Evolutionary conservation across 2,113 vertebrate species (phyloP).

Genomic region (Poecilia latipinna): DNA sequence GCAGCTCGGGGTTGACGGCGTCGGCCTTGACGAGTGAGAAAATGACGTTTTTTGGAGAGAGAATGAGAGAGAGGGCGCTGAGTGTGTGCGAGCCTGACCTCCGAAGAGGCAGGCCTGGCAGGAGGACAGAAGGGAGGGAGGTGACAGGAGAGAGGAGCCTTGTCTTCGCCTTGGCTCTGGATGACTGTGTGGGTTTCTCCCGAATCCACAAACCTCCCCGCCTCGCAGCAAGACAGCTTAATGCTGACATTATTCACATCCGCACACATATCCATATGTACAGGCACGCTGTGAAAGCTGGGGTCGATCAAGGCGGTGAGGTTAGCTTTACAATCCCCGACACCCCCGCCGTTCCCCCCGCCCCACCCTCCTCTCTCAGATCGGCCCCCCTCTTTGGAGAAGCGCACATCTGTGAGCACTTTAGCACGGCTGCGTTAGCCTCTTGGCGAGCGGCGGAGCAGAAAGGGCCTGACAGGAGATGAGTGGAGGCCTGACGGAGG

Average conservation of each 20-base stretch:
- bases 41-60: slow-evolving; percentile 37
- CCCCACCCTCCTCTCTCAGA: slow-evolving; percentile 20
- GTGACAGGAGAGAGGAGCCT: slow-evolving; percentile 61
- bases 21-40: slow-evolving; percentile 41
- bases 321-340: slow-evolving; percentile 62
- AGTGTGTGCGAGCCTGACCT: slow-evolving; percentile 17
- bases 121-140: slow-evolving; percentile 35
- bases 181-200: slow-evolving; percentile 46
- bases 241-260: slow-evolving; percentile 33
- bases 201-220: slow-evolving; percentile 36
- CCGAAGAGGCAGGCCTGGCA: slow-evolving; percentile 33
- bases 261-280: slow-evolving; percentile 3
- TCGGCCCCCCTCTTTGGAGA: slow-evolving; percentile 45
- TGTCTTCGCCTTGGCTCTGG: slow-evolving; percentile 56
- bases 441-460: slow-evolving; percentile 49
- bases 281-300: slow-evolving; percentile 33
- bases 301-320: slow-evolving; percentile 36
- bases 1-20: slow-evolving; percentile 36
- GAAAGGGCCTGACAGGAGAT: slow-evolving; percentile 61
- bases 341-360: background rate
- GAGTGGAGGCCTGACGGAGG: slow-evolving; percentile 48
- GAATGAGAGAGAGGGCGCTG: slow-evolving; percentile 11
- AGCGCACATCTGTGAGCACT: slow-evolving; percentile 71
- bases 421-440: slow-evolving; percentile 38
- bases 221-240: slow-evolving; percentile 39